Evolutionary conservation across 2,797 vertebrate species (phyloP), one percentile per base, ranked within the genome.

Genomic region (Oreortyx pictus): DNA sequence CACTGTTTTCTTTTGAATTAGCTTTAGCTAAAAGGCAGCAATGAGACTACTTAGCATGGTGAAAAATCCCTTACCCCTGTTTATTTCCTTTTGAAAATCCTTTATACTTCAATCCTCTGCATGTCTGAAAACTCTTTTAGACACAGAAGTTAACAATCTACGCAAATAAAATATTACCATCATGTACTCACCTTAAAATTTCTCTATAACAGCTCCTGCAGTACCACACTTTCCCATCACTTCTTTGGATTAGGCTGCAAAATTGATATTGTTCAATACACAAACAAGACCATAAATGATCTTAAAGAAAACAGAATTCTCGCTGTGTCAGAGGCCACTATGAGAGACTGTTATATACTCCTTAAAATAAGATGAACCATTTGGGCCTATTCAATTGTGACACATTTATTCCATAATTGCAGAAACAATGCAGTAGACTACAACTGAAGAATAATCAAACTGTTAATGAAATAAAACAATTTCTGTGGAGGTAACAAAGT

Each of bases 1-100:
- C 35, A 83, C 19, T n/a, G 11, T 79, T 92, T 96, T 92, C 64
- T 88, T 97, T 96, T 91, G n/a, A 90, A 95, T 95, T 92, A 79
- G 39, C 87, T 86, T 72, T 72, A 75, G 92, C 3, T 59, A 91
- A 74, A 93, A 82, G 39, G 39, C 46, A 94, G 84, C 44, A 89
- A 35, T 6, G 70, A 65, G 61, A 68, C 67, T 95, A 93, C 82
- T 92, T 96, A 91, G 49, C 86, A 95, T 75, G 74, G 39, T 54
- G 91, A 92, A 95, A 90, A 94, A 89, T 84, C 87, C 62, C 75
- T 80, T 95, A 75, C 29, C 37, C 22, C 7, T 91, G 50, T 86
- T 96, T 92, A 91, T 96, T 93, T 93, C 90, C 82, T 94, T 92
- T 92, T 80, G 57, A 94, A 97, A 96, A 54, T 6, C 15, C 68